Conservation (phyloP, 2,888 invertebrate species). For the Coremacera marginata region DNA sequence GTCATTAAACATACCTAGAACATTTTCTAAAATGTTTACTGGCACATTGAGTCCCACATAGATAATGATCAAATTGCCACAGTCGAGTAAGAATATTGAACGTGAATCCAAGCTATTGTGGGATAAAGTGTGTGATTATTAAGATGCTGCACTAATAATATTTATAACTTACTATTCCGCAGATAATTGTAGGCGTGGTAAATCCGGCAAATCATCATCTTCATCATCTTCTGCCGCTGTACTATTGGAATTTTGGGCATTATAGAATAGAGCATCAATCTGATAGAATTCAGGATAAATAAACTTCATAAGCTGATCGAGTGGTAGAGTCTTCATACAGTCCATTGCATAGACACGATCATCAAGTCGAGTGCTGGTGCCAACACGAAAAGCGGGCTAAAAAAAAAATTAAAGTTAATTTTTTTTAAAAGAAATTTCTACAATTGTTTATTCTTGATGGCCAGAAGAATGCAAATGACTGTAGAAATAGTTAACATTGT, state of each 20-base stretch:
- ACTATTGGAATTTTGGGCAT: slow-evolving; percentile 60
- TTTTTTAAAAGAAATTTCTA: no score
- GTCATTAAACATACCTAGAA: slow-evolving; percentile 71
- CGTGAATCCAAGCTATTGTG: slow-evolving; percentile 77
- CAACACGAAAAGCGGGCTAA: slow-evolving; percentile 89
- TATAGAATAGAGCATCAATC: slow-evolving; percentile 79
- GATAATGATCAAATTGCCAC: slow-evolving; percentile 83
- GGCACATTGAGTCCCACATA: slow-evolving; percentile 87
- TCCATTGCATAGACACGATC: slow-evolving; percentile 95
- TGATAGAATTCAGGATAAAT: slow-evolving; percentile 95
- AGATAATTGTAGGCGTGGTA: slow-evolving; percentile 87
- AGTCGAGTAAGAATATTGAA: slow-evolving; percentile 93
- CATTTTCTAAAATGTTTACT: slow-evolving; percentile 80
- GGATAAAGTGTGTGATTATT: slow-evolving; percentile 10
- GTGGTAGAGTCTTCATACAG: slow-evolving; percentile 89
- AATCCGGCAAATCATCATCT: slow-evolving; percentile 72
- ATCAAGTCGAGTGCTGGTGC: slow-evolving; percentile 89
- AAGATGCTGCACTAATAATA: neutral
- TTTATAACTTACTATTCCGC: slow-evolving; percentile 75
- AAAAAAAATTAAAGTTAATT: slow-evolving; percentile 50
- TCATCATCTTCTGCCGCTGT: slow-evolving; percentile 56
- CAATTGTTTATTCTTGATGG: no score
- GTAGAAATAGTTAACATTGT: no score
- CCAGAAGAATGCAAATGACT: no score
- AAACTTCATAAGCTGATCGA: slow-evolving; percentile 82